These are phyloP conservation scores for Bombus haemorrhoidalis DNA, from an alignment of 1,140 invertebrate genomes.

Conservation along the genomic window DNA sequence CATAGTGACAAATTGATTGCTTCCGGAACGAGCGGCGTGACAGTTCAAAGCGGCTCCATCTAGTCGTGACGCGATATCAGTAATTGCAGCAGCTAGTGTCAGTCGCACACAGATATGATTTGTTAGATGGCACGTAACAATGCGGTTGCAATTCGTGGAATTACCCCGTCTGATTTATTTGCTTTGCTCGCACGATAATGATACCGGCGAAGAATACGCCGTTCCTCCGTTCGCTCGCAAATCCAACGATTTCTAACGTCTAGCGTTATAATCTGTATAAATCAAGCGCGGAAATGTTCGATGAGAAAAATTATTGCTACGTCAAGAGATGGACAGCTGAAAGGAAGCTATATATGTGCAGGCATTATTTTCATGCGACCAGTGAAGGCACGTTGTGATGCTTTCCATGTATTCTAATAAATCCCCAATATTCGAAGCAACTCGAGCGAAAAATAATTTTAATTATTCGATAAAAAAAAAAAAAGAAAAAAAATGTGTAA, in stretches of 20 bases:
- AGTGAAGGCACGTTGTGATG: no score
- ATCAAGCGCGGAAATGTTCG: neutral
- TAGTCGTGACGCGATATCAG: constrained; percentile 52
- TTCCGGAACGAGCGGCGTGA: constrained; percentile 45
- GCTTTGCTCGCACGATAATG: constrained; percentile 3
- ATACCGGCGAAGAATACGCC: constrained; percentile 19
- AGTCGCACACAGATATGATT: constrained; percentile 46
- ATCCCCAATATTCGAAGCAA: no score
- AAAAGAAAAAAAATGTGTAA: no score
- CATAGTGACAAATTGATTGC: constrained; percentile 53
- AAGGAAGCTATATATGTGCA: neutral
- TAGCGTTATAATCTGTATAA: neutral
- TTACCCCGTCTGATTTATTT: constrained; percentile 39
- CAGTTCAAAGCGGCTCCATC: constrained; percentile 55
- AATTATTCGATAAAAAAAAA: neutral
- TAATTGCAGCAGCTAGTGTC: constrained; percentile 50
- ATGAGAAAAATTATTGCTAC: neutral
- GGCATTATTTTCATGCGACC: neutral
- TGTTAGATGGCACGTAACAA: constrained; percentile 51
- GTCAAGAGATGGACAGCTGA: neutral
- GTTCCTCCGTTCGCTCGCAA: neutral
- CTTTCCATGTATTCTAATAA: no score
- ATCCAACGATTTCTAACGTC: constrained; percentile 17
- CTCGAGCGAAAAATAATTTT: neutral
- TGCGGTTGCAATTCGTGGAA: constrained; percentile 47